phyloP scores from a whole-genome alignment of 1,140 invertebrate genomes.

The Ceratina japonica region DNA sequence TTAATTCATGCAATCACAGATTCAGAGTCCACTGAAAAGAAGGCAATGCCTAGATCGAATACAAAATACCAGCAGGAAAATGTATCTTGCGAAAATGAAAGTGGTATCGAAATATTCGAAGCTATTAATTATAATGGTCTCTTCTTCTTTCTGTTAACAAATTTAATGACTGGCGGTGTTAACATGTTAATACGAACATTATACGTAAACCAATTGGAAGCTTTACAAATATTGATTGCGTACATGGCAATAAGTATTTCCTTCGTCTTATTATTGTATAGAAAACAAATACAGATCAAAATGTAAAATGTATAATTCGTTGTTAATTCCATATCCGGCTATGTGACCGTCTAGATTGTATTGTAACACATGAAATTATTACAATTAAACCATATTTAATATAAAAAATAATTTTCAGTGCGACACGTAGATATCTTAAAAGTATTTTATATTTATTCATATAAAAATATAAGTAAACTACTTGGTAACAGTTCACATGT shows the following conservation, averaged over 20 bases:
- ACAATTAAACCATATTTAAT: background rate
- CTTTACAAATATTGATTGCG: slow-evolving; percentile 81
- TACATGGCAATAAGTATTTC: slow-evolving; percentile 81
- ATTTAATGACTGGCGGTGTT: slow-evolving; percentile 88
- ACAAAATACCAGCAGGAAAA: slow-evolving; percentile 34
- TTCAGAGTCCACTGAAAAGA: background rate
- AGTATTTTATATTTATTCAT: slow-evolving; percentile 51
- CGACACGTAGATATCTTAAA: slow-evolving; percentile 42
- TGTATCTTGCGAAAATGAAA: slow-evolving; percentile 39
- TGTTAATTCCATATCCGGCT: background rate
- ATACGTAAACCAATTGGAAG: slow-evolving; percentile 73
- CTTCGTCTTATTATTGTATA: slow-evolving; percentile 69
- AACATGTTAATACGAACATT: slow-evolving; percentile 86
- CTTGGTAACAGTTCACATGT: slow-evolving; percentile 49
- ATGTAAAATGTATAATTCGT: slow-evolving; percentile 56
- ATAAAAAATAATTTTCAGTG: slow-evolving; percentile 28
- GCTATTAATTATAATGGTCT: slow-evolving; percentile 88
- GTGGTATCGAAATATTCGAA: slow-evolving; percentile 81
- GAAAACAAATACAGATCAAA: slow-evolving; percentile 67
- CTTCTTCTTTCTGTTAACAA: slow-evolving; percentile 88
- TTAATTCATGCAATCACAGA: slow-evolving; percentile 28
- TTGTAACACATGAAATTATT: slow-evolving; percentile 5
- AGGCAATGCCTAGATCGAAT: slow-evolving; percentile 19
- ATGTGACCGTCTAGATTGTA: slow-evolving; percentile 5
- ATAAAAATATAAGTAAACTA: slow-evolving; percentile 62